Base-by-base conservation (phyloP, 2,888 invertebrate genomes). In the Idaea straminata region DNA sequence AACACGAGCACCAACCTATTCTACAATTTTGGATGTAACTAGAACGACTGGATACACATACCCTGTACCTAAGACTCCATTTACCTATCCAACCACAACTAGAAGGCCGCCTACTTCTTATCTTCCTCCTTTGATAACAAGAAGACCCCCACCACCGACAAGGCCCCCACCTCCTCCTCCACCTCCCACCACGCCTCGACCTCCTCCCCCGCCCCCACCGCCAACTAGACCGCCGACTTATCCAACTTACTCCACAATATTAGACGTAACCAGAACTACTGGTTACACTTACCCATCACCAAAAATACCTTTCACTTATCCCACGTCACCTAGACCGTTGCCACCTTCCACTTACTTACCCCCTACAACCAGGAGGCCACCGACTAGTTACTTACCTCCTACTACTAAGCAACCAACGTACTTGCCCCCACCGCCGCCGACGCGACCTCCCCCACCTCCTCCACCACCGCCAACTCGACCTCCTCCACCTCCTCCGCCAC, bases 21-120 rank as follows among this genome's bases (percentile, higher is more conserved):
- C 72, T 38, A 73, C 75, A 2, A 69, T 74, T 13, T n/a, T 67
- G 34, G 71, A 71, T 15, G 65, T 74, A 10, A 70, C 70, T 15
- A 76, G 74, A 72, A 84, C 83, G 0, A 84, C 85, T 35, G 84
- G 84, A 0, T 86, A 86, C 69, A 77, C 74, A n/a, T 84, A 86
- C 62, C 80, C 83, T 4, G 77, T 77, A 4, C 82, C 85, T 0
- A 72, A 69, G 59, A 61, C 77, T 4, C 69, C 75, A 6, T 76
- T 78, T 57, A 78, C 78, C 0, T 69, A 73, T 61, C 72, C 74
- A 73, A 0, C 73, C 72, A 62, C 69, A 73, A 16, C 74, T 72
- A 35, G 66, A 47, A 47, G 47, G 13, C 70, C 73, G 35, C 74
- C 76, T 0, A 73, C 73, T 2, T 75, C 78, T 15, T 59, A 61